Percentiles rank a stretch among this genome's conserved stretches.
phyloP scores from a whole-genome alignment of 2,113 vertebrate genomes.

The Callithrix jacchus region DNA sequence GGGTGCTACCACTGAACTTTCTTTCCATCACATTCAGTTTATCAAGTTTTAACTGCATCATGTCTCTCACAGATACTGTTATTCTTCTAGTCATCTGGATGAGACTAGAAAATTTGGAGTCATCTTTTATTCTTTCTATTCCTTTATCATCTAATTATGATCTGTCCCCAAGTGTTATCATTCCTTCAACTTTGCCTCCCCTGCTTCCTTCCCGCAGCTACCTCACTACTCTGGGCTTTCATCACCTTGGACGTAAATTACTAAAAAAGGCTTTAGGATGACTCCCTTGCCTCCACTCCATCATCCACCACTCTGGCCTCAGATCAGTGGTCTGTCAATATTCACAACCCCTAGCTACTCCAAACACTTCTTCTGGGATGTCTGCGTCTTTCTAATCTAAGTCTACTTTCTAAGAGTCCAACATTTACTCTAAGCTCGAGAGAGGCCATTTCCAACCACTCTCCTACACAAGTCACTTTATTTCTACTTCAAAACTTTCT shows the following conservation, averaged over 20 bases:
- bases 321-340: slow-evolving; percentile 37
- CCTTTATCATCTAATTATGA: slow-evolving; percentile 57
- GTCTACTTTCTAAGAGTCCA: background rate
- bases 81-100: slow-evolving; percentile 42
- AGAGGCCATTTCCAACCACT: background rate
- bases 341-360: background rate
- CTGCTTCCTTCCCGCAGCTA: slow-evolving; percentile 1
- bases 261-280: slow-evolving; percentile 26
- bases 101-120: slow-evolving; percentile 14
- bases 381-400: slow-evolving; percentile 19
- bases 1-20: background rate
- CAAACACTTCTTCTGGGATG: slow-evolving; percentile 22
- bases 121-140: slow-evolving; percentile 38
- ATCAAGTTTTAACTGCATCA: background rate
- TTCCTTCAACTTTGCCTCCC: slow-evolving; percentile 49
- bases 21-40: background rate
- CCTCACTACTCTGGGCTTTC: slow-evolving; percentile 26
- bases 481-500: background rate
- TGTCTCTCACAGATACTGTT: slow-evolving; percentile 24
- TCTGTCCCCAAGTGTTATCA: slow-evolving; percentile 16
- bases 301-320: slow-evolving; percentile 27
- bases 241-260: slow-evolving; percentile 56
- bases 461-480: background rate
- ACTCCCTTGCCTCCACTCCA: slow-evolving; percentile 62
- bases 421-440: background rate